phyloP scores from a whole-genome alignment of 2,797 vertebrate species.

The Sebastes miniatus region DNA sequence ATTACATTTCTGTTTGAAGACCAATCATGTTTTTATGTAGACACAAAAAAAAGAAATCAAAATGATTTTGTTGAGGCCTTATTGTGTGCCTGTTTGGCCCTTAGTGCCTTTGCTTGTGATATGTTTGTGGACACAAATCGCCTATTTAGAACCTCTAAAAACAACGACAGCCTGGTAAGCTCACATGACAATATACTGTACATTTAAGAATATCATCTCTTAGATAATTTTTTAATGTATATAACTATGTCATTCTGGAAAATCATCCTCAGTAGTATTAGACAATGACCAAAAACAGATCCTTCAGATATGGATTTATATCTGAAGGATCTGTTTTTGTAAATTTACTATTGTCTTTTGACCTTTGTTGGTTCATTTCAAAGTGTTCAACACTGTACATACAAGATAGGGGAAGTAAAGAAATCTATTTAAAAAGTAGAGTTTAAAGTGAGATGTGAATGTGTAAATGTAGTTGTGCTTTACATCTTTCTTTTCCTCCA shows the following conservation, averaged over 20 bases:
- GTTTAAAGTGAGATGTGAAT: conserved; percentile 36
- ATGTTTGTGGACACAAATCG: not conserved
- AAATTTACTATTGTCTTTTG: conserved; percentile 22
- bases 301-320: not conserved
- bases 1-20: conserved; percentile 10
- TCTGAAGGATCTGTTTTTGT: conserved; percentile 55
- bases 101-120: conserved; percentile 33
- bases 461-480: conserved; percentile 30
- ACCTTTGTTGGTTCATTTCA: conserved; percentile 16
- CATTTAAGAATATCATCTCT: not conserved
- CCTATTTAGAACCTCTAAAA: not conserved
- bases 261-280: conserved; percentile 14
- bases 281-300: not conserved
- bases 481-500: conserved; percentile 11
- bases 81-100: conserved; percentile 1
- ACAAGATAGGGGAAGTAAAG: conserved; percentile 21
- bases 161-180: not conserved
- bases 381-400: conserved; percentile 49
- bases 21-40: conserved; percentile 31
- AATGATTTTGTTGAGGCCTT: conserved; percentile 30
- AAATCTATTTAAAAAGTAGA: conserved; percentile 60
- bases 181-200: not conserved
- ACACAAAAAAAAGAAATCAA: not conserved
- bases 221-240: not conserved
- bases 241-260: conserved; percentile 7